A percentile compares a stretch with the other conserved stretches of the same genome.
Conservation (phyloP, 2,797 vertebrate genomes). For the Gymnoscopelus braueri region DNA sequence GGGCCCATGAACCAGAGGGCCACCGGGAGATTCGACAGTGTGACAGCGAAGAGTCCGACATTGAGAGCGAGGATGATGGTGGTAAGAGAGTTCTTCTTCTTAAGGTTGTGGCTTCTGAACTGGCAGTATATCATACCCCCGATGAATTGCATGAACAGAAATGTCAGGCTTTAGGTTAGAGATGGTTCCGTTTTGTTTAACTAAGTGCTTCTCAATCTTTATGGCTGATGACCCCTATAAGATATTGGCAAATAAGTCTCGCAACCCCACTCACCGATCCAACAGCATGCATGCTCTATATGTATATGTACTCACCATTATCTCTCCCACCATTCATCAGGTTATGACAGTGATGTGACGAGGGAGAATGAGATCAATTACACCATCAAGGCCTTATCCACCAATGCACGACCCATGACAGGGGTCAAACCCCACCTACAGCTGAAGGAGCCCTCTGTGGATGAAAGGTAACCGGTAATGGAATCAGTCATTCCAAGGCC, state of each 20-base stretch:
- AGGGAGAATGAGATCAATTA: slow-evolving; percentile 97
- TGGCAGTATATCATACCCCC: no score
- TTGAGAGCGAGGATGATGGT: slow-evolving; percentile 97
- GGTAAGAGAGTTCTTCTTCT: slow-evolving; percentile 75
- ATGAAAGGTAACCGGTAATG: slow-evolving; percentile 89
- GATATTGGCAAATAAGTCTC: no score
- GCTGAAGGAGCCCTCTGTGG: slow-evolving; percentile 93
- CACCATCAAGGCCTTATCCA: slow-evolving; percentile 98
- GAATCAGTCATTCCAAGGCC: slow-evolving; percentile 14
- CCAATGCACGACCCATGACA: slow-evolving; percentile 93
- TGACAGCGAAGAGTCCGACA: slow-evolving; percentile 97
- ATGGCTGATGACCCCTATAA: no score
- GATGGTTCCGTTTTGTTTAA: no score
- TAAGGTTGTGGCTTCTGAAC: not conserved
- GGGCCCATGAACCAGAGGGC: slow-evolving; percentile 91
- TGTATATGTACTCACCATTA: not conserved
- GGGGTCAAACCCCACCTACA: slow-evolving; percentile 97
- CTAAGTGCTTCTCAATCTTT: no score
- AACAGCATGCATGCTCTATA: no score
- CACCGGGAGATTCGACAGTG: slow-evolving; percentile 88
- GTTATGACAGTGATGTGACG: slow-evolving; percentile 97
- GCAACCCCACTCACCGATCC: no score
- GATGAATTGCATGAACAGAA: no score
- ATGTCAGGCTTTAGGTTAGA: no score
- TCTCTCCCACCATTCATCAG: slow-evolving; percentile 68